Evolutionary conservation across 2,888 invertebrate species (phyloP), one percentile per base, ranked within the genome.

Genomic region (Sceliomorpha sp.): DNA sequence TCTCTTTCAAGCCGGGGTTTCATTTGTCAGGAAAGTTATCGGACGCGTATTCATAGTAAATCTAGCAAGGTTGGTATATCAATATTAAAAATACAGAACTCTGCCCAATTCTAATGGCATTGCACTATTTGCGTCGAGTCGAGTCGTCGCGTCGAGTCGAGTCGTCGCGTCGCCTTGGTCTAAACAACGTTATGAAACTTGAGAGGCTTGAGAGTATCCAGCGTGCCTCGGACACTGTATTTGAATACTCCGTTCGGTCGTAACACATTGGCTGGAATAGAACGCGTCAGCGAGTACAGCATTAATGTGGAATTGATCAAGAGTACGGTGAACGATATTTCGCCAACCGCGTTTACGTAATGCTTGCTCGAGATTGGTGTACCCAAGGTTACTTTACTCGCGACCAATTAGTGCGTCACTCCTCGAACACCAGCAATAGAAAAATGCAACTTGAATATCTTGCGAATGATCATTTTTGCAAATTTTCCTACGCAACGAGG

Each of bases 281-380:
- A 51, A 59, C 44, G 47, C 48, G 29, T 14, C 36, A 40, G 17
- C 15, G 50, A 44, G 31, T 51, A 37, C 26, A 14, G 37, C 26
- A 15, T 42, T 42, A 39, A 59, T 60, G 50, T 56, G 56, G 44
- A 60, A 51, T 62, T 47, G 60, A 68, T 36, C 50, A 37, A 40
- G 59, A 47, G 45, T 44, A 53, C 8, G 40, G 31, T 10, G 45
- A 56, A 39, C 40, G 68, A 62, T 62, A 68, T 62, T 62, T 68
- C 51, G 62, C 68, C 56, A 60, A 51, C 56, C 44, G 26, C 45
- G 8, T 29, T 70, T 70, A 53, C 66, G 62, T 62, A 70, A 70
- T 45, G 34, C 17, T 36, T 20, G 53, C 34, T 70, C 48, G 44
- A 53, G 51, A 66, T 58, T 62, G 55, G 51, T 36, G 56, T 32